A percentile compares a stretch with the other conserved stretches of the same genome.
Conservation (phyloP, 2,113 vertebrate genomes). For the Cyanocitta stelleri region DNA sequence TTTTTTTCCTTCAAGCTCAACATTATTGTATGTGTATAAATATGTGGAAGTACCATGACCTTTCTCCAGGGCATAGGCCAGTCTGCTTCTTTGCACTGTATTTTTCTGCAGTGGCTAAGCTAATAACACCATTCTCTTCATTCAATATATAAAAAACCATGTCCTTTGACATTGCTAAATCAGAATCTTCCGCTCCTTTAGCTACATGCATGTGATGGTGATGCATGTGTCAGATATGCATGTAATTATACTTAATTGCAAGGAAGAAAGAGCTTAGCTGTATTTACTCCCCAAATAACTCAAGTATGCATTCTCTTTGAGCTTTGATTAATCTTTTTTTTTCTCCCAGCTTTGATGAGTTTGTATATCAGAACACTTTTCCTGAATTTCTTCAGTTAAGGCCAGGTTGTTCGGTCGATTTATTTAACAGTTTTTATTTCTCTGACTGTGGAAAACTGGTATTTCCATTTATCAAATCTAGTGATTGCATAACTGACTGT, state of each 20-base stretch:
- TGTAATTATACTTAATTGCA: slow-evolving; percentile 11
- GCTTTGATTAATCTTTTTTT: not conserved
- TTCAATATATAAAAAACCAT: not conserved
- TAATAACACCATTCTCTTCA: not conserved
- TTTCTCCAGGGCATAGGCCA: not conserved
- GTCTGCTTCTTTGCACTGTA: not conserved
- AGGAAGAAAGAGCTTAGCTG: not conserved
- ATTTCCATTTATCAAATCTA: not conserved
- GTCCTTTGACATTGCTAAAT: not conserved
- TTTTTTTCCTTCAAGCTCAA: not conserved
- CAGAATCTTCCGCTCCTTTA: not conserved
- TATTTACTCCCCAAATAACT: not conserved
- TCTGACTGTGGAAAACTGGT: not conserved
- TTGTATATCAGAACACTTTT: not conserved
- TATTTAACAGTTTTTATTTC: not conserved
- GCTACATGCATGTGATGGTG: not conserved
- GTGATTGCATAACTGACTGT: not conserved
- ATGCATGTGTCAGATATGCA: not conserved
- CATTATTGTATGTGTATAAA: not conserved
- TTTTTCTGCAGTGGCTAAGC: not conserved
- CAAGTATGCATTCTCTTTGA: not conserved
- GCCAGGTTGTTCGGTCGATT: accelerated
- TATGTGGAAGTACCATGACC: not conserved
- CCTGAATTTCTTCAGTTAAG: not conserved
- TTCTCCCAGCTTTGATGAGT: not conserved